A percentile compares a stretch with the other conserved stretches of the same genome.
phyloP scores from a whole-genome alignment of 2,113 vertebrate species.

The Cyanoramphus novaezelandiae region DNA sequence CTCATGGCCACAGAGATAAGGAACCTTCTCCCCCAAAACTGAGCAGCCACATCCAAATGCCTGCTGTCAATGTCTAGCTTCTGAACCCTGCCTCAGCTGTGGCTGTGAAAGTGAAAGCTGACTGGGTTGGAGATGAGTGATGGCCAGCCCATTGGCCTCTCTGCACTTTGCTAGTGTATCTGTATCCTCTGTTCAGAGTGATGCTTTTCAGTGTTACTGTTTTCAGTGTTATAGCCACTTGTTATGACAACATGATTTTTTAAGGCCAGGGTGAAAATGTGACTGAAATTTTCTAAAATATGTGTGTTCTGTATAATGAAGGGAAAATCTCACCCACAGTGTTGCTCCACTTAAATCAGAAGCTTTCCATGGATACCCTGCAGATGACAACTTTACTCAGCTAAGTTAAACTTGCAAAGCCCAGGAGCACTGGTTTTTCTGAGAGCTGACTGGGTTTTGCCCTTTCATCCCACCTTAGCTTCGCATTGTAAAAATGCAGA shows the following conservation, averaged over 20 bases:
- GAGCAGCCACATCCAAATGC: background rate
- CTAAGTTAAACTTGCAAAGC: background rate
- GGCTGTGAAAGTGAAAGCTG: background rate
- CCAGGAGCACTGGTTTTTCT: background rate
- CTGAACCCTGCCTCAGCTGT: accelerated
- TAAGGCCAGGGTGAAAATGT: background rate
- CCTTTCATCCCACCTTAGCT: conserved; percentile 46
- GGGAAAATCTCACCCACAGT: background rate
- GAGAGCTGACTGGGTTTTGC: conserved; percentile 8
- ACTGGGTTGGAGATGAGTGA: background rate
- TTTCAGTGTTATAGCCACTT: background rate
- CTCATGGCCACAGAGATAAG: background rate
- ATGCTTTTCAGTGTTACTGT: background rate
- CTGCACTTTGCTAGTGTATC: background rate
- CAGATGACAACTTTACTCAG: background rate
- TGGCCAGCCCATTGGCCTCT: background rate
- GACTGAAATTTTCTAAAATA: background rate
- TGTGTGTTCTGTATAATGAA: background rate
- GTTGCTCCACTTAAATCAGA: background rate
- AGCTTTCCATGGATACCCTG: background rate
- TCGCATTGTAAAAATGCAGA: conserved; percentile 60
- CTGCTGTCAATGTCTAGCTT: background rate
- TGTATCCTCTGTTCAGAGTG: background rate
- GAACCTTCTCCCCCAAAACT: background rate
- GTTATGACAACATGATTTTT: background rate